Evolutionary conservation across 2,113 vertebrate genomes (phyloP), one percentile per base, ranked within the genome.

Genomic region (Forbesichthys papilliferus): DNA sequence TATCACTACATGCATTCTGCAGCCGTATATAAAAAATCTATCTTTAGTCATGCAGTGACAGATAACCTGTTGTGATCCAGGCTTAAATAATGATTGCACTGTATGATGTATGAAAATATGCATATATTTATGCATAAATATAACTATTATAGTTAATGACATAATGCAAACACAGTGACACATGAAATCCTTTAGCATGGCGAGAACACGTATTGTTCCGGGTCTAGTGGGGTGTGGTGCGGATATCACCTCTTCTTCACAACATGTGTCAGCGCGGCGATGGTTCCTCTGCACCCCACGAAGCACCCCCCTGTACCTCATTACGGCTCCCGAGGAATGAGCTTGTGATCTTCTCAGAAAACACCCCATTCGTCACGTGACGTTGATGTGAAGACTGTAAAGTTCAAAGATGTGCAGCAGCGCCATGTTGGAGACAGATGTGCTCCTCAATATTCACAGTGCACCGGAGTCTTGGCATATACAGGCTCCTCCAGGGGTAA

Each of bases 381-480:
- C 67, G 58, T 55, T 47, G 61, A 80, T 71, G 69, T 20, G 68
- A 77, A 65, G 61, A 87, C 53, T 13, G 70, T 81, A 69, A 79
- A 88, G 85, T 87, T 90, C 87, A 89, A 86, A 87, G 86, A 86
- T 78, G 66, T 14, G 62, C 75, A 71, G 71, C 16, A 48, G 73
- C 71, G 76, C 75, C 88, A 86, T 87, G 85, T 84, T 90, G 83
- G 73, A 87, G 80, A 84, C 87, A 90, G 87, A 89, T 89, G 90
- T 90, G 85, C 78, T 36, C 54, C 70, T 48, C 60, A 81, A 86
- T 82, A 83, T 81, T 61, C 61, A 80, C 72, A 48, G 9, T 16
- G 11, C 13, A 34, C 48, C 51, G 33, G 54, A 72, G 71, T 77
- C 75, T 51, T 48, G 27, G 11, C 75, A 34, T 83, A 79, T 12